A percentile compares a stretch with the other conserved stretches of the same genome.
Conservation (phyloP, 2,888 invertebrate species). For the Seladonia tumulorum region DNA sequence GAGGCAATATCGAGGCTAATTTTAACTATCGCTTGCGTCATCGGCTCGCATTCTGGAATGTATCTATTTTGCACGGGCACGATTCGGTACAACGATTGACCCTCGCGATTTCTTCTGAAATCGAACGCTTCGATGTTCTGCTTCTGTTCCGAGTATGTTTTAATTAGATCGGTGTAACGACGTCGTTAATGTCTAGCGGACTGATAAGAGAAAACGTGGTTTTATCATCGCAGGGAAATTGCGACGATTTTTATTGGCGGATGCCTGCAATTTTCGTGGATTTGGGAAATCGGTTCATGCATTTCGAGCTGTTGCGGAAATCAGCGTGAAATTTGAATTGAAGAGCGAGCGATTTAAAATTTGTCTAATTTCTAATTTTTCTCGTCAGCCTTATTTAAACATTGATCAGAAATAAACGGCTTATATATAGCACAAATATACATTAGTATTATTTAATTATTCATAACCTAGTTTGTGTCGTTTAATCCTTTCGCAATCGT, state of each 20-base stretch:
- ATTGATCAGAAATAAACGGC: no score
- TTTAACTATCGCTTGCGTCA: conserved; percentile 65
- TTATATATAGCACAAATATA: no score
- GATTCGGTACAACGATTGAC: neutral
- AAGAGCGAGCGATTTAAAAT: neutral
- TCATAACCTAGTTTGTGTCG: no score
- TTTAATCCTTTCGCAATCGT: no score
- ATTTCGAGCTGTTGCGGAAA: conserved; percentile 63
- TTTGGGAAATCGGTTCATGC: conserved; percentile 34
- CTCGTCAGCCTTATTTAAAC: no score
- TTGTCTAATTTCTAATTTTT: no score
- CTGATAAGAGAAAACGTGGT: neutral
- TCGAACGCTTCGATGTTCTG: neutral
- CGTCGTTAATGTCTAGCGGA: neutral
- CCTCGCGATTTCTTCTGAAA: conserved; percentile 17
- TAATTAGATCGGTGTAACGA: neutral
- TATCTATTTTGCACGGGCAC: conserved; percentile 35
- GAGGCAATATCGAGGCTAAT: conserved; percentile 68
- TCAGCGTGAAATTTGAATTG: conserved; percentile 45
- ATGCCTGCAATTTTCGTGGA: neutral
- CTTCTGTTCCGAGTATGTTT: neutral
- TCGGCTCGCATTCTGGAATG: conserved; percentile 34
- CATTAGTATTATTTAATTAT: no score
- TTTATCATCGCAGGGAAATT: neutral
- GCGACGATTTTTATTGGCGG: neutral